These are phyloP conservation scores for Bombus ignitus DNA, from an alignment of 1,140 invertebrate species.

Conservation along the genomic window DNA sequence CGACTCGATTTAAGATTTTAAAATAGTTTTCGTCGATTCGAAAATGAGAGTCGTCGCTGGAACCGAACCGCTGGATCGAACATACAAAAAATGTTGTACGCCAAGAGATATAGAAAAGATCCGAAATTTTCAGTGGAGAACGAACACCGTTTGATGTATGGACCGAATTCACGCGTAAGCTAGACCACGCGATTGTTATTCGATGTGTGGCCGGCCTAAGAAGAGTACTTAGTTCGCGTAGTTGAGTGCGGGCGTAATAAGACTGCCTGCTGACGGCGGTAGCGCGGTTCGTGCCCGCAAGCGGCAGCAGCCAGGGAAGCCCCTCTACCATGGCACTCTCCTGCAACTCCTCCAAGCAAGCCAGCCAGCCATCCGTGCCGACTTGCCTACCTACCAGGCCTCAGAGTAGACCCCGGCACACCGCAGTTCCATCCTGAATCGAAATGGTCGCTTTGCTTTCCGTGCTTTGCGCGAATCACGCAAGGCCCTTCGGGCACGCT, in stretches of 20 bases:
- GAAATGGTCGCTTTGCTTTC: conserved; percentile 51
- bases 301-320: conserved; percentile 58
- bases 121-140: not conserved
- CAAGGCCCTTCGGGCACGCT: conserved; percentile 17
- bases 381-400: conserved; percentile 43
- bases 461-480: conserved; percentile 44
- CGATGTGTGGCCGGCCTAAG: conserved; percentile 42
- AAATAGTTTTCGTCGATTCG: not conserved
- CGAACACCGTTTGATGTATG: not conserved
- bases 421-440: conserved; percentile 52
- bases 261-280: conserved; percentile 71
- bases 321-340: conserved; percentile 64
- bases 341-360: conserved; percentile 58
- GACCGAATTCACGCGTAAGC: conserved; percentile 13
- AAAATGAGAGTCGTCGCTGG: not conserved
- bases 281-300: conserved; percentile 70
- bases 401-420: conserved; percentile 47
- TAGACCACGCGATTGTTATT: conserved; percentile 1
- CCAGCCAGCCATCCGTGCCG: conserved; percentile 53
- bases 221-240: conserved; percentile 71
- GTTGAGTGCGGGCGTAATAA: conserved; percentile 74
- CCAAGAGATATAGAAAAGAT: not conserved
- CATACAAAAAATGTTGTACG: not conserved
- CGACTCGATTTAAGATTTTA: conserved; percentile 29
- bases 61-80: not conserved